phyloP scores from a whole-genome alignment of 2,888 invertebrate genomes.

The Leptinotarsa peninsularis region DNA sequence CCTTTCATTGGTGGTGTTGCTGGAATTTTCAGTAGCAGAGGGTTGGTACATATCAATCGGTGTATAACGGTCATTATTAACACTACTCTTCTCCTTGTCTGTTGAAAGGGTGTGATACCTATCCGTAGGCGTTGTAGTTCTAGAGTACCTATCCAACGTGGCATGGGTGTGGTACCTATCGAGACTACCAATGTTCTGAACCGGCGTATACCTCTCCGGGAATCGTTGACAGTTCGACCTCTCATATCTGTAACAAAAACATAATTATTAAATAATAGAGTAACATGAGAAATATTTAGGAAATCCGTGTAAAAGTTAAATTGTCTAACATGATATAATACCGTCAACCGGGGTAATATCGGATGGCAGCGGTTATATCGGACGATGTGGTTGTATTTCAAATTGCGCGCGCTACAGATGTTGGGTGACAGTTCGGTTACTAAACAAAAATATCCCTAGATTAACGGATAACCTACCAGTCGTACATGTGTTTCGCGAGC shows the following conservation, averaged over 20 bases:
- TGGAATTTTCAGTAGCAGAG: slow-evolving; percentile 50
- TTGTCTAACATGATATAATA: no score
- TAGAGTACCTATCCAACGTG: slow-evolving; percentile 57
- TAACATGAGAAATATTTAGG: no score
- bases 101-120: slow-evolving; percentile 63
- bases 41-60: slow-evolving; percentile 58
- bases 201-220: slow-evolving; percentile 58
- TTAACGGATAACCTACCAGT: no score
- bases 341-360: no score
- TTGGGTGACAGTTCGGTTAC: no score
- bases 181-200: slow-evolving; percentile 58
- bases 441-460: no score
- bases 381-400: no score
- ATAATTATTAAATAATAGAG: background rate
- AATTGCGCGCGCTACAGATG: no score
- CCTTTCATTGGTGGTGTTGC: slow-evolving; percentile 39
- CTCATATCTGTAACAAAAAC: slow-evolving; percentile 42
- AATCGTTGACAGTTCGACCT: slow-evolving; percentile 53
- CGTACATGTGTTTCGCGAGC: no score
- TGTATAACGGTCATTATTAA: slow-evolving; percentile 61
- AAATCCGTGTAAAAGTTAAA: no score
- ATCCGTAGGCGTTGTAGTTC: slow-evolving; percentile 62
- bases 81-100: slow-evolving; percentile 65
- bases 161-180: slow-evolving; percentile 60
- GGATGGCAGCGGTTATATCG: no score